These are phyloP conservation scores for Agriopis leucophaearia DNA, from an alignment of 2,888 invertebrate genomes.

Conservation along the genomic window DNA sequence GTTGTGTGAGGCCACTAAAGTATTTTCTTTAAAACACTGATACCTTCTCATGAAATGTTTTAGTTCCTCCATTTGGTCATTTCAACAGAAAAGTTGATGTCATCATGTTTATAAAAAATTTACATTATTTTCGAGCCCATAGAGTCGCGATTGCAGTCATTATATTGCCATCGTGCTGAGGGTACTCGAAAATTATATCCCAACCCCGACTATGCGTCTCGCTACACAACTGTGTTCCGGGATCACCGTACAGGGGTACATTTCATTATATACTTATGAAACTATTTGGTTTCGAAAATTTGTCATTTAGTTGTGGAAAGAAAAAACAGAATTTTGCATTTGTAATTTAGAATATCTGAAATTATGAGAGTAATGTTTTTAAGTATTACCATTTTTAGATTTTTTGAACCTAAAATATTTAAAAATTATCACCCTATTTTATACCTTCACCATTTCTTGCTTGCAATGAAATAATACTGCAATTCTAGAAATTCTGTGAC, in stretches of 20 bases:
- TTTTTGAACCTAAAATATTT: no score
- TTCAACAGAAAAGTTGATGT: neutral
- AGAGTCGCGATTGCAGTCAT: constrained; percentile 80
- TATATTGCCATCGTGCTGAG: constrained; percentile 79
- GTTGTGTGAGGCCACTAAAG: neutral
- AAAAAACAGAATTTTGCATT: no score
- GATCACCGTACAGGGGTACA: constrained; percentile 83
- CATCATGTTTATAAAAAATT: neutral
- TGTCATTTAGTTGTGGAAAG: no score
- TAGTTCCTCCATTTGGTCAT: neutral
- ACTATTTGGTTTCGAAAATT: neutral
- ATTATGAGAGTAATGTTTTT: no score
- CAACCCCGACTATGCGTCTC: constrained; percentile 84
- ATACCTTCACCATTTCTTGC: no score
- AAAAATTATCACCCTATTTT: no score
- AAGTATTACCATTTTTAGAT: no score
- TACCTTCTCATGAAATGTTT: neutral
- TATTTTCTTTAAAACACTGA: neutral
- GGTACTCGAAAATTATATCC: constrained; percentile 78
- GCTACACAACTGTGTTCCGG: constrained; percentile 67
- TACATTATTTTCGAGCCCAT: constrained; percentile 71
- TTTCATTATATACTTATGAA: neutral
- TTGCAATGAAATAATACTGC: no score
- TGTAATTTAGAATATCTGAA: no score
- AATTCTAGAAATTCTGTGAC: no score